These are phyloP conservation scores for Sthenelais limicola DNA, from an alignment of 2,888 invertebrate species.

Conservation along the genomic window DNA sequence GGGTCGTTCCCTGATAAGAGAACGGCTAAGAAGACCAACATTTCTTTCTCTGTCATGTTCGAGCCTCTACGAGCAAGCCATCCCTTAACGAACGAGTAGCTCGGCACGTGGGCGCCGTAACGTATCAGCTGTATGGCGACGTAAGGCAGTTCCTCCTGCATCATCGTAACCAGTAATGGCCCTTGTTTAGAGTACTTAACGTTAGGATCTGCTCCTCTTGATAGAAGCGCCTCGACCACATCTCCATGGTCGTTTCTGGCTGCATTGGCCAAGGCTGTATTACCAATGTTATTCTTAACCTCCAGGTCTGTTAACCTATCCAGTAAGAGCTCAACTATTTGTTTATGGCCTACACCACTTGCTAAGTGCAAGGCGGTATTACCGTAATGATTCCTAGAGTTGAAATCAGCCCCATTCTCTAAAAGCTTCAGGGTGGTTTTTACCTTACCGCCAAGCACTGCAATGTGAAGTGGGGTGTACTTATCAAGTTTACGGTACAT, in stretches of 20 bases:
- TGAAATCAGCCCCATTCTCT: not conserved
- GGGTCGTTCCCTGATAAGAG: constrained; percentile 10
- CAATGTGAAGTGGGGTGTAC: constrained; percentile 2
- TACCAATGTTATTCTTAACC: not conserved
- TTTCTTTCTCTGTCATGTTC: not conserved
- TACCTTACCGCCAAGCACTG: not conserved
- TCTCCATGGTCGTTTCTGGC: constrained; percentile 4
- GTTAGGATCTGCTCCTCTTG: constrained; percentile 2
- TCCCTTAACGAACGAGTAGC: not conserved
- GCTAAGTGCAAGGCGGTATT: constrained; percentile 21
- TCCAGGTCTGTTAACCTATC: not conserved
- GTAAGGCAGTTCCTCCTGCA: constrained; percentile 7
- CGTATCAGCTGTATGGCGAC: constrained; percentile 20
- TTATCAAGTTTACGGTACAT: not conserved
- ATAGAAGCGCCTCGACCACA: constrained; percentile 16
- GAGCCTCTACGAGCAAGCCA: not conserved
- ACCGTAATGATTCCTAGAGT: not conserved
- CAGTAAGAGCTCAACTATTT: not conserved
- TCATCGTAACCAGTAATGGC: not conserved
- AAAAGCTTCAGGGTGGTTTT: not conserved
- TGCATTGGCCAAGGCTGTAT: constrained; percentile 6
- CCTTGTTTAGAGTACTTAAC: constrained; percentile 4
- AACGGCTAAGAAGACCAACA: constrained; percentile 6
- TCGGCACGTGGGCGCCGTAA: not conserved
- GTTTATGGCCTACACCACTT: not conserved